A percentile compares a stretch with the other conserved stretches of the same genome.
phyloP scores from a whole-genome alignment of 2,888 invertebrate species.

The Drepana falcataria region DNA sequence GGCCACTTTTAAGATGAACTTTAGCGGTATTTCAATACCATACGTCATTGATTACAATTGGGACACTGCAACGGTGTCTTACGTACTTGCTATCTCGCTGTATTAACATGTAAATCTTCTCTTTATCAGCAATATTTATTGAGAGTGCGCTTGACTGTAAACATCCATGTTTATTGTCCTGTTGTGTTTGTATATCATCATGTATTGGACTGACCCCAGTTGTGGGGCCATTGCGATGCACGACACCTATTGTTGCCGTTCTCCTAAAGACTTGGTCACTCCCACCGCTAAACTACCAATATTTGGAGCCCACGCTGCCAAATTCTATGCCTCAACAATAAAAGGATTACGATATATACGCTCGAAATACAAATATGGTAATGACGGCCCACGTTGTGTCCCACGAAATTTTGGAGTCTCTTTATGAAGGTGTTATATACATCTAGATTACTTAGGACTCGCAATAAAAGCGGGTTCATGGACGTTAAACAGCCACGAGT shows the following conservation, averaged over 20 bases:
- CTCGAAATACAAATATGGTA: conserved; percentile 50
- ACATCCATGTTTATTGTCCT: conserved; percentile 62
- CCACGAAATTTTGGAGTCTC: conserved; percentile 48
- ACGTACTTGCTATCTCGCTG: conserved; percentile 48
- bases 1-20: conserved; percentile 10
- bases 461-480: conserved; percentile 64
- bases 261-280: conserved; percentile 27
- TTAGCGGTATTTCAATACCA: conserved; percentile 13
- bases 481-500: conserved; percentile 43
- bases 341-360: conserved; percentile 43
- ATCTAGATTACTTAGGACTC: conserved; percentile 63
- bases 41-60: conserved; percentile 41
- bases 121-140: conserved; percentile 73
- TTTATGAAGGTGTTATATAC: conserved; percentile 60
- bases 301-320: conserved; percentile 55
- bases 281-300: conserved; percentile 44
- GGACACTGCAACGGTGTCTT: conserved; percentile 48
- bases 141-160: conserved; percentile 55
- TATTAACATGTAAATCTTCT: conserved; percentile 54
- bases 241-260: conserved; percentile 47
- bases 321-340: conserved; percentile 58
- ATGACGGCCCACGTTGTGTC: conserved; percentile 55
- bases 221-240: conserved; percentile 18
- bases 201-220: conserved; percentile 44
- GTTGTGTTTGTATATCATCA: conserved; percentile 39